These are phyloP conservation scores for Sarcophaga carnaria DNA, from an alignment of 2,888 invertebrate species.

Conservation along the genomic window DNA sequence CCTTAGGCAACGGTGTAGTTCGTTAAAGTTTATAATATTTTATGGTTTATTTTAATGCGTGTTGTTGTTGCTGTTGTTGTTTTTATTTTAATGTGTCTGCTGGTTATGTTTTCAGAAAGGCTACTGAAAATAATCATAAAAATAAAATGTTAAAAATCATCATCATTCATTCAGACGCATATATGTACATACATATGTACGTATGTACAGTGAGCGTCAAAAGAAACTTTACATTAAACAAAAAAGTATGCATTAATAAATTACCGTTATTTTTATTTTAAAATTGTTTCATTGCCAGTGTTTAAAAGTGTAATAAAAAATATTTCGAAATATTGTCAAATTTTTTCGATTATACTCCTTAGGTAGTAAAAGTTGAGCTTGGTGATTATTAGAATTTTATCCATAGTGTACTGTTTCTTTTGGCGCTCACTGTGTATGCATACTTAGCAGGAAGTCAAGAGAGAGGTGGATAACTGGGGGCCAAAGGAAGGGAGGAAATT, in stretches of 20 bases:
- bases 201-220: too few relatives aligned
- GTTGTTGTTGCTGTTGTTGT: conserved; percentile 26
- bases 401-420: too few relatives aligned
- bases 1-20: conserved; percentile 43
- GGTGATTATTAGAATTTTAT: too few relatives aligned
- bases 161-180: background rate
- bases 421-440: too few relatives aligned
- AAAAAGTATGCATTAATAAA: too few relatives aligned
- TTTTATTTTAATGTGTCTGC: conserved; percentile 1
- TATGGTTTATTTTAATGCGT: conserved; percentile 15
- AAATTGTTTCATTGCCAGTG: too few relatives aligned
- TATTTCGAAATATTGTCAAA: too few relatives aligned
- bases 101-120: conserved; percentile 51
- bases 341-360: too few relatives aligned
- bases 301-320: too few relatives aligned
- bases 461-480: background rate
- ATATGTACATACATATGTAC: background rate
- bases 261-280: too few relatives aligned
- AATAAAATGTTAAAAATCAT: conserved; percentile 44
- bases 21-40: conserved; percentile 21
- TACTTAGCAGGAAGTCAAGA: conserved; percentile 23
- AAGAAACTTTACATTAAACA: too few relatives aligned
- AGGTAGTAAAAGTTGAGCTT: too few relatives aligned
- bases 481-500: conserved; percentile 29
- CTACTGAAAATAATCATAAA: conserved; percentile 30